Evolutionary conservation across 2,797 vertebrate species (phyloP).

Genomic region (Gymnodraco acuticeps): DNA sequence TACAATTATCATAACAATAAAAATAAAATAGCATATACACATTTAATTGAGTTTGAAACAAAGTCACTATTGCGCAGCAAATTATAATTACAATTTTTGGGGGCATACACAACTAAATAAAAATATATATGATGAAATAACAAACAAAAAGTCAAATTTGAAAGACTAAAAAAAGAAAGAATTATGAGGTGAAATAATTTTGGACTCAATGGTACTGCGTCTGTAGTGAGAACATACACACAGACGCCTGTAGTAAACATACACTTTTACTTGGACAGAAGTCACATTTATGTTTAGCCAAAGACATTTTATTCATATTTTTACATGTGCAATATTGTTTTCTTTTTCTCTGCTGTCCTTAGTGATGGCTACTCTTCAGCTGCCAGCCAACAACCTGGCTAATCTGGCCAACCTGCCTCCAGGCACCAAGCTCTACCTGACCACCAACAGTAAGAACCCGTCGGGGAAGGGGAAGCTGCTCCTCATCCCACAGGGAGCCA

Average conservation of each 20-base stretch:
- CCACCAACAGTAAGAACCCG: constrained; percentile 98
- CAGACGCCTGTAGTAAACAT: background rate
- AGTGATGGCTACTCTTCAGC: constrained; percentile 99
- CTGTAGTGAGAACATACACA: background rate
- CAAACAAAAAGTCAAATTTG: too few species aligned
- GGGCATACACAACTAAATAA: too few species aligned
- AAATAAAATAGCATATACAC: background rate
- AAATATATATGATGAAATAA: too few species aligned
- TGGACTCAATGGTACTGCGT: background rate
- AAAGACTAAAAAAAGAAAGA: too few species aligned
- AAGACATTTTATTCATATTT: background rate
- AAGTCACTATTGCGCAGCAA: background rate
- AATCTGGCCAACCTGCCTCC: constrained; percentile 97
- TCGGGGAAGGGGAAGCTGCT: constrained; percentile 98
- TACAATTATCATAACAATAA: background rate
- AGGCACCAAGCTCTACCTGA: constrained; percentile 98
- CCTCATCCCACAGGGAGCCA: constrained; percentile 98
- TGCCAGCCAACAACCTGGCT: constrained; percentile 97
- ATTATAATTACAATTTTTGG: too few species aligned
- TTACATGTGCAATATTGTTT: background rate
- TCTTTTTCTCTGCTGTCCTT: constrained; percentile 30
- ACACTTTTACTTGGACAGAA: background rate
- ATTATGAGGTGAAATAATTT: background rate
- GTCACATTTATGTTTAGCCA: background rate
- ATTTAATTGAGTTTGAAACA: background rate